phyloP scores from a whole-genome alignment of 2,888 invertebrate species.

The Argynnis bischoffii region DNA sequence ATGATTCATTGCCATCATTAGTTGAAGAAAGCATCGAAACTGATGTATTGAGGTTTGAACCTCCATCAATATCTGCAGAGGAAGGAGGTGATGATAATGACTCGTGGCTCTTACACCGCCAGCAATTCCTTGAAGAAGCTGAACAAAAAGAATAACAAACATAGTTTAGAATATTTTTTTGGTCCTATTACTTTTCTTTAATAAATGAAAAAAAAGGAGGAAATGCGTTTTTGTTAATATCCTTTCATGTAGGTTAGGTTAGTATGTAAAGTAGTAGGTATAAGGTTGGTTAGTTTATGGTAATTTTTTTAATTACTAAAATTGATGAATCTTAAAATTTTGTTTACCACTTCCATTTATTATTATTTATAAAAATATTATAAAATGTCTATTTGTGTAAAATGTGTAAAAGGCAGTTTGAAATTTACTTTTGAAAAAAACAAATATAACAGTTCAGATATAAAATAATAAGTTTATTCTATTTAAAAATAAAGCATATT shows the following conservation, averaged over 20 bases:
- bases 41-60: conserved; percentile 72
- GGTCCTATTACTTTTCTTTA: neutral
- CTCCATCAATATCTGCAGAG: conserved; percentile 56
- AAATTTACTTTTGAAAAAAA: too few relatives aligned
- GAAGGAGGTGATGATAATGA: conserved; percentile 67
- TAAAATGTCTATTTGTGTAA: too few relatives aligned
- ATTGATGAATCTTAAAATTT: too few relatives aligned
- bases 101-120: conserved; percentile 71
- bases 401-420: too few relatives aligned
- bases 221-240: neutral
- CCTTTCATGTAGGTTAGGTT: too few relatives aligned
- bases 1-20: conserved; percentile 84
- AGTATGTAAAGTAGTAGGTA: too few relatives aligned
- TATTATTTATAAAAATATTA: too few relatives aligned
- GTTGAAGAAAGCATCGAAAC: conserved; percentile 62
- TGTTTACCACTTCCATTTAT: too few relatives aligned
- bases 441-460: too few relatives aligned
- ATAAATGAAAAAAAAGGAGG: neutral
- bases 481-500: neutral
- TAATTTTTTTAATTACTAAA: too few relatives aligned
- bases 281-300: too few relatives aligned
- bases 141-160: conserved; percentile 48
- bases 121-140: conserved; percentile 70
- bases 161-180: conserved; percentile 4
- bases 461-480: too few relatives aligned